Evolutionary conservation across 2,888 invertebrate genomes (phyloP), one percentile per base, ranked within the genome.

Genomic region (Enchytraeus crypticus): DNA sequence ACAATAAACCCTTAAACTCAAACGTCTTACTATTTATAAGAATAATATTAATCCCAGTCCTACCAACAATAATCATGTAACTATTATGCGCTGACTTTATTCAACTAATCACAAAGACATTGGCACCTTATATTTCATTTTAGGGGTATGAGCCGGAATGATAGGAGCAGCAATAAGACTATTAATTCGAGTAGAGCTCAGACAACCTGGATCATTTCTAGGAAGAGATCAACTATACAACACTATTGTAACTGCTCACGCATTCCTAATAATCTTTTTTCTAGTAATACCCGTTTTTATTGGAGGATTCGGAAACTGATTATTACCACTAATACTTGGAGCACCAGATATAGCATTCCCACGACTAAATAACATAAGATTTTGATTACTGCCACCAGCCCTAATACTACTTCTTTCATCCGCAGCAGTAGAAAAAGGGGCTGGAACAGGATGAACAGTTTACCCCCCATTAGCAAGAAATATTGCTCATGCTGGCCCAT

Each of bases 291-390:
- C 80, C n/a, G 66, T 75, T 53, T 71, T 80, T 61, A 77, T 80
- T 70, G 88, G 88, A 59, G 88, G 88, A 72, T 89, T 89, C 82
- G 89, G 89, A 64, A 90, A 90, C 79, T 89, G 87, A 84, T 72
- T 89, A 77, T 81, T 88, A 0, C 88, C 88, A 4, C 70, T 89
- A 79, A 87, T 89, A 82, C 71, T 89, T 73, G 86, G 86, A 65
- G 85, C 86, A 0, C 87, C 87, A 2, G 89, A 90, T 83, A 88
- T 89, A 82, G 86, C 87, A 11, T 89, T 88, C 57, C 88, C 88
- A 0, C 88, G 88, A 74, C 83, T 89, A 83, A 89, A 89, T 84
- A 88, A 88, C 82, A 85, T 88, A 84, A 88, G 88, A 77, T 89
- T 88, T 82, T 89, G 88, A 83, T 66, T 89, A 59, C 67, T 89